These are phyloP conservation scores for Pomacea canaliculata DNA, from an alignment of 2,888 invertebrate species.

Conservation along the genomic window DNA sequence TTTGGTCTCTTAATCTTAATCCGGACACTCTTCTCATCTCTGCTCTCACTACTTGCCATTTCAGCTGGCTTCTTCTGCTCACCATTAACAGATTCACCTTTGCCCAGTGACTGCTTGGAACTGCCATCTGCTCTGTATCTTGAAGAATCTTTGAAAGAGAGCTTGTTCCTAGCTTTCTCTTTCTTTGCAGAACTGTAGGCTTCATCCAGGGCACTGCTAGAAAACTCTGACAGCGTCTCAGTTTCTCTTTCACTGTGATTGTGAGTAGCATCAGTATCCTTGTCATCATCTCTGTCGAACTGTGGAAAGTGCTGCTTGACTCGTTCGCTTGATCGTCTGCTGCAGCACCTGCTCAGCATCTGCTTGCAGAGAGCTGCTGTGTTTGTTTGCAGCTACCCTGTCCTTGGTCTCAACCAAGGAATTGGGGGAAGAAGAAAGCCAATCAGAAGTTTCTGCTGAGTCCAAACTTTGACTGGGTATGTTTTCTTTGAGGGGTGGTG, in stretches of 20 bases:
- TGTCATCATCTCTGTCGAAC: constrained; percentile 32
- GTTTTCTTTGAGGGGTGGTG: not conserved
- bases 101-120: not conserved
- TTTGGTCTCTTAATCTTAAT: constrained; percentile 39
- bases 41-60: not conserved
- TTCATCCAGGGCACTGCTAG: constrained; percentile 28
- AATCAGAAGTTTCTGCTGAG: constrained; percentile 37
- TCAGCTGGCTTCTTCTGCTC: not conserved
- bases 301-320: constrained; percentile 43
- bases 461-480: constrained; percentile 8
- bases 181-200: constrained; percentile 15
- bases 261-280: constrained; percentile 40
- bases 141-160: not conserved
- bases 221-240: constrained; percentile 32
- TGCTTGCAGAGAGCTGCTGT: not conserved
- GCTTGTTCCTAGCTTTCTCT: constrained; percentile 7
- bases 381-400: constrained; percentile 16
- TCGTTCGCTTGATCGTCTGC: constrained; percentile 49
- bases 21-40: constrained; percentile 14
- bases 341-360: constrained; percentile 39
- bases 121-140: not conserved
- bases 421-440: constrained; percentile 41
- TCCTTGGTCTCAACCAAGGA: constrained; percentile 22
- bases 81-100: not conserved
- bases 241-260: constrained; percentile 36